Percentiles rank a stretch among this genome's conserved stretches.
These are phyloP conservation scores for Ciconia stormi DNA, from an alignment of 2,113 vertebrate species.

Conservation along the genomic window DNA sequence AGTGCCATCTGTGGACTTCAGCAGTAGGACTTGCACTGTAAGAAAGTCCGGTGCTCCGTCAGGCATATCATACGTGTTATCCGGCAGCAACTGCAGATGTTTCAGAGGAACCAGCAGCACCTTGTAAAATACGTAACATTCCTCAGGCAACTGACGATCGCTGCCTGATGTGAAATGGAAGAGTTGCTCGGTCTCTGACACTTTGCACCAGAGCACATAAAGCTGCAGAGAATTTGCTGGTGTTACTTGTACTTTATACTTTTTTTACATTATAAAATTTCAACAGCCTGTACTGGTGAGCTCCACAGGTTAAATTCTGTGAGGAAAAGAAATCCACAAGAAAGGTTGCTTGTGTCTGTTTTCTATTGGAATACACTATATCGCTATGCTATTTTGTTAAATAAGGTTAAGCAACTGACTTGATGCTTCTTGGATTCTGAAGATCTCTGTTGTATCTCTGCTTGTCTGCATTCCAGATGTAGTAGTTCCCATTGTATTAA, in stretches of 20 bases:
- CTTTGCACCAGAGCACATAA: background rate
- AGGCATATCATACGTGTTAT: background rate
- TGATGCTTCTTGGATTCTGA: background rate
- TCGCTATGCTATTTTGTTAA: background rate
- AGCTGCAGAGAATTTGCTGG: background rate
- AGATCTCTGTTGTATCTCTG: background rate
- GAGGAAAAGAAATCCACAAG: background rate
- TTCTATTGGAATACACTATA: background rate
- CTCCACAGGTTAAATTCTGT: background rate
- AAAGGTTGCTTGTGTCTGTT: background rate
- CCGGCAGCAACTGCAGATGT: background rate
- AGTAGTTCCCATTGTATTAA: background rate
- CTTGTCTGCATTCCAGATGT: background rate
- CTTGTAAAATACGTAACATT: background rate
- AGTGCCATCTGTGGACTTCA: background rate
- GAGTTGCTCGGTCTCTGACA: background rate
- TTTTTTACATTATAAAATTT: background rate
- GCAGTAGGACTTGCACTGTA: background rate
- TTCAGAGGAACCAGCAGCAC: background rate
- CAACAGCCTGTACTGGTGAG: background rate
- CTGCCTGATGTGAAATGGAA: background rate
- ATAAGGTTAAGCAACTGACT: background rate
- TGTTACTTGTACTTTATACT: background rate
- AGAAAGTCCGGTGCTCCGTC: background rate
- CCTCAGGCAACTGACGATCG: background rate